Base-by-base conservation (phyloP, 2,113 vertebrate species). In the Smithornis capensis region DNA sequence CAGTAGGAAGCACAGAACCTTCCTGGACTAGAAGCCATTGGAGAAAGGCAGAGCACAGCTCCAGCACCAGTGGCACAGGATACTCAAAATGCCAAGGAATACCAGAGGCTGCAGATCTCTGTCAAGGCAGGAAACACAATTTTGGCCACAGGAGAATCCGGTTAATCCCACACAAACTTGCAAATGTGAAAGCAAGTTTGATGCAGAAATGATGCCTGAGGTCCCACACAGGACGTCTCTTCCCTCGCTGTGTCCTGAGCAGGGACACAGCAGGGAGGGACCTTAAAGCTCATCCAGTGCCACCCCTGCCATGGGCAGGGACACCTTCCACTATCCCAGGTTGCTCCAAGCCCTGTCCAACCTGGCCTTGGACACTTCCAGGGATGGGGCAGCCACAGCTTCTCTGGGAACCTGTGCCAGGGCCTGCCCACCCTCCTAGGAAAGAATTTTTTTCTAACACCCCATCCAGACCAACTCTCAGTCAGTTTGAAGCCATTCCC, bases 231-330 rank as follows among this genome's bases (percentile, higher is more conserved):
- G 55, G n/a, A 83, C 3, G 49, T 19, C 16, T 31, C 83, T 53
- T 42, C 69, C 55, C 6, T 3, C n/a, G 4, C 31, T 6, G 1
- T 5, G 27, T 52, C 62, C 67, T 35, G 60, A 44, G 23, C 25
- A 77, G 40, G 0, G 1, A n/a, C 42, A 24, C 3, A 0, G 8
- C 12, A 16, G 64, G 18, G 47, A 76, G 5, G 27, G 49, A 33
- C 31, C 1, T 24, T 2, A 49, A 70, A 77, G 0, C 2, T 2
- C 71, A 28, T 1, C 12, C 18, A 10, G 12, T 3, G 0, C 63
- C 47, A 12, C 21, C n/a, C 29, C 29, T 16, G 45, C 47, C 70
- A 47, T n/a, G 40, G 65, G 47, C 70, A 76, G 47, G 53, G 78
- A 69, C 55, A 31, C 40, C 63, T 76, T 0, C 47, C 47, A 27